phyloP scores from a whole-genome alignment of 2,113 vertebrate genomes.

The Cyrtonyx montezumae region DNA sequence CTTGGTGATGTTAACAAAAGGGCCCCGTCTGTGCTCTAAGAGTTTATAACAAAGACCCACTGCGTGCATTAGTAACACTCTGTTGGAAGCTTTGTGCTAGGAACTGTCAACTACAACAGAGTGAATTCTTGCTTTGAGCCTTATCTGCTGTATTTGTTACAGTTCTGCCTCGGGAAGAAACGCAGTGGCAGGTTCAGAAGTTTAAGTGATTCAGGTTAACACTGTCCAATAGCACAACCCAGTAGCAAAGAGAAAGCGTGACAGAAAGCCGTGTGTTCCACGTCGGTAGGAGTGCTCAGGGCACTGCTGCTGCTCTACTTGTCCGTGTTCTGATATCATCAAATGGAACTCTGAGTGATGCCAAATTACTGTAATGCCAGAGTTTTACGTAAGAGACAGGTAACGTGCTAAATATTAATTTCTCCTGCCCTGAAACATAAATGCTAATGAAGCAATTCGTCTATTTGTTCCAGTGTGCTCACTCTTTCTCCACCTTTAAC shows the following conservation, averaged over 20 bases:
- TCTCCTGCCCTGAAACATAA: background rate
- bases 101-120: background rate
- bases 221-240: background rate
- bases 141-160: background rate
- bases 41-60: background rate
- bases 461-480: background rate
- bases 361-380: background rate
- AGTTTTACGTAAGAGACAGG: background rate
- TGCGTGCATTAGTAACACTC: background rate
- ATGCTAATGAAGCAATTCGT: background rate
- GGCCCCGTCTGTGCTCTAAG: background rate
- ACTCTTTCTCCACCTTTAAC: background rate
- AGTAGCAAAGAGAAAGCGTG: background rate
- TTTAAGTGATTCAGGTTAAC: background rate
- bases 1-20: background rate
- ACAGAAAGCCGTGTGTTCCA: background rate
- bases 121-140: background rate
- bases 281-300: background rate
- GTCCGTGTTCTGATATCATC: background rate
- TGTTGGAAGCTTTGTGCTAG: background rate
- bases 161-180: background rate
- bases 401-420: background rate
- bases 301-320: conserved; percentile 3
- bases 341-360: background rate
- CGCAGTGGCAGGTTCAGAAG: background rate